These are phyloP conservation scores for Salmo trutta DNA, from an alignment of 2,797 vertebrate genomes.

Conservation along the genomic window DNA sequence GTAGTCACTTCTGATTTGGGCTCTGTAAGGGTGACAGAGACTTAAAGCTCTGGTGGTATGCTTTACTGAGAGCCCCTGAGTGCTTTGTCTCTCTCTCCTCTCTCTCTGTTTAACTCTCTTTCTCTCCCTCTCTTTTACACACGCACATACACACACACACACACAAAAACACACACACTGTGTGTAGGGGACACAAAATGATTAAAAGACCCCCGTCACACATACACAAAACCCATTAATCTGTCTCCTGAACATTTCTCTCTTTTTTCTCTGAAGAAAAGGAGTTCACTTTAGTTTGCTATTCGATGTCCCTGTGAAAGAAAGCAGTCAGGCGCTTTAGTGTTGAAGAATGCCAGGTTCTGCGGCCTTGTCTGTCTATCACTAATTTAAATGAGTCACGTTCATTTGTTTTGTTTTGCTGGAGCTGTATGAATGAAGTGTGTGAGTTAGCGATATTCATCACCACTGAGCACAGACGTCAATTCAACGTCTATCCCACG, in stretches of 20 bases:
- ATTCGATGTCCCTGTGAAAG: slow-evolving; percentile 64
- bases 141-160: slow-evolving; percentile 20
- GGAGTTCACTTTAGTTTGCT: slow-evolving; percentile 47
- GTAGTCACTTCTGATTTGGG: slow-evolving; percentile 73
- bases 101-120: too few species aligned
- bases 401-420: slow-evolving; percentile 37
- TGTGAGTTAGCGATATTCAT: slow-evolving; percentile 14
- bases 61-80: slow-evolving; percentile 59
- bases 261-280: slow-evolving; percentile 50
- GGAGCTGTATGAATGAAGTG: slow-evolving; percentile 35
- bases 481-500: too few species aligned
- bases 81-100: slow-evolving; percentile 56
- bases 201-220: too few species aligned
- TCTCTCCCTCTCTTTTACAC: slow-evolving; percentile 11
- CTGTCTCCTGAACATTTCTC: slow-evolving; percentile 49
- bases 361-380: slow-evolving; percentile 58
- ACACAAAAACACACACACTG: slow-evolving; percentile 8
- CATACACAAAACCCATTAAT: slow-evolving; percentile 43
- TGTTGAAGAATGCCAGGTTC: slow-evolving; percentile 50
- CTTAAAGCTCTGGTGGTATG: slow-evolving; percentile 66
- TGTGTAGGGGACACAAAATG: not conserved
- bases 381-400: not conserved
- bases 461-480: too few species aligned
- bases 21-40: slow-evolving; percentile 67
- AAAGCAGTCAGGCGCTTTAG: slow-evolving; percentile 20